Percentiles rank a stretch among this genome's conserved stretches.
These are phyloP conservation scores for Pseudochirops corinnae DNA, from an alignment of 2,797 vertebrate genomes.

Conservation along the genomic window DNA sequence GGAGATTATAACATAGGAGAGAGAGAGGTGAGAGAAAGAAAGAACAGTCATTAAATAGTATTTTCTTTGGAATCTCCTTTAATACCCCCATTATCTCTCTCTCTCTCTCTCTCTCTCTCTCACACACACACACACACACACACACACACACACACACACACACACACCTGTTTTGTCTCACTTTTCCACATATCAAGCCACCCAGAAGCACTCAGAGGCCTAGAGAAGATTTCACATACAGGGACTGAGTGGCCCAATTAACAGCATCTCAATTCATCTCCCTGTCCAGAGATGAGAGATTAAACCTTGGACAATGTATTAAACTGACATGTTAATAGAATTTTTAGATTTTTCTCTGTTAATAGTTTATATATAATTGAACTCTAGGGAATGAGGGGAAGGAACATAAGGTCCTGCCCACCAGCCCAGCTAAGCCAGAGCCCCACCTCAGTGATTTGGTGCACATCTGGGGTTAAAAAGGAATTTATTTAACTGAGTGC, in stretches of 20 bases:
- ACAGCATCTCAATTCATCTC: conserved; percentile 81
- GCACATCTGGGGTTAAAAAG: conserved; percentile 75
- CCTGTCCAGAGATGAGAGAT: conserved; percentile 80
- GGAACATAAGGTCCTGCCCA: neutral
- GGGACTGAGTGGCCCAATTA: conserved; percentile 76
- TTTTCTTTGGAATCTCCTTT: neutral
- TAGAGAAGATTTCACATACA: conserved; percentile 76
- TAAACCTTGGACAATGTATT: conserved; percentile 82
- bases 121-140: conserved; percentile 28
- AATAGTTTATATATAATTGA: conserved; percentile 82
- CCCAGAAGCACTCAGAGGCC: conserved; percentile 60
- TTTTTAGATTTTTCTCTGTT: conserved; percentile 81
- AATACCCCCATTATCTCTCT: neutral
- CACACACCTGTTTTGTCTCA: conserved; percentile 48
- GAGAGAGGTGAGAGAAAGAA: neutral
- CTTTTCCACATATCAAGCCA: neutral
- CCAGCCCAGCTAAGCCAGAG: conserved; percentile 68
- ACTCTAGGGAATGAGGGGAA: conserved; percentile 71
- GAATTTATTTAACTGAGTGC: conserved; percentile 79
- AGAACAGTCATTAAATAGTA: neutral
- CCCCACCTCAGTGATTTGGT: conserved; percentile 61
- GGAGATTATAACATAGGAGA: neutral
- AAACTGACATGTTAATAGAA: conserved; percentile 84
- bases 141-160: neutral
- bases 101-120: no score